Evolutionary conservation across 2,113 vertebrate species (phyloP).

Genomic region (Synchiropus splendidus): DNA sequence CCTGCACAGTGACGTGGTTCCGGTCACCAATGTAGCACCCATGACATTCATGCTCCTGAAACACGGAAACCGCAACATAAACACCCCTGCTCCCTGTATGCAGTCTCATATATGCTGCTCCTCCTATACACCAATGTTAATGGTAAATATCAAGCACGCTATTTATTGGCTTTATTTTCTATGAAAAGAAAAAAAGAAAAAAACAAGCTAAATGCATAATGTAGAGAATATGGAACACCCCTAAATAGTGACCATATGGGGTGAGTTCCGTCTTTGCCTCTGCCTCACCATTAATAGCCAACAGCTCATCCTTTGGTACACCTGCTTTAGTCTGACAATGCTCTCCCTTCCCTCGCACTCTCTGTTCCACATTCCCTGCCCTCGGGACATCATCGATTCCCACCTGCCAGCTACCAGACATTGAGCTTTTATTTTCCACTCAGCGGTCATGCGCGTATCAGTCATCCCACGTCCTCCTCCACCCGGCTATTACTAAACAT

Average conservation of each 20-base stretch:
- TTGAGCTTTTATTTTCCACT: conserved; percentile 14
- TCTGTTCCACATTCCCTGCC: conserved; percentile 19
- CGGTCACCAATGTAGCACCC: too few species aligned
- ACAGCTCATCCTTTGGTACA: conserved; percentile 26
- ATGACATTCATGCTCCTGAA: too few species aligned
- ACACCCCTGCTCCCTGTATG: too few species aligned
- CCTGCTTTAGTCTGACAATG: conserved; percentile 28
- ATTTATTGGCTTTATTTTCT: too few species aligned
- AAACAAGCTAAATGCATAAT: too few species aligned
- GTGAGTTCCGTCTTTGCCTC: conserved; percentile 39
- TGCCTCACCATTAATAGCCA: conserved; percentile 48
- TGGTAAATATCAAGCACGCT: too few species aligned
- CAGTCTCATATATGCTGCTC: too few species aligned
- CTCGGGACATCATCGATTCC: conserved; percentile 15
- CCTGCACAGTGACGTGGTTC: too few species aligned
- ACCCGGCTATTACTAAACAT: conserved; percentile 30
- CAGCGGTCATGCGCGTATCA: conserved; percentile 15
- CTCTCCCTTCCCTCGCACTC: conserved; percentile 25
- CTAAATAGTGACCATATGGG: conserved; percentile 29
- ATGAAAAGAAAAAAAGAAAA: background rate
- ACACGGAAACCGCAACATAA: too few species aligned
- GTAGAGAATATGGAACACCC: conserved; percentile 3
- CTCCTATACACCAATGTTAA: too few species aligned
- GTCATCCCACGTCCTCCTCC: conserved; percentile 7
- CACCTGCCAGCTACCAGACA: conserved; percentile 16